A percentile compares a stretch with the other conserved stretches of the same genome.
phyloP scores from a whole-genome alignment of 2,113 vertebrate genomes.

The Dromaius novaehollandiae region DNA sequence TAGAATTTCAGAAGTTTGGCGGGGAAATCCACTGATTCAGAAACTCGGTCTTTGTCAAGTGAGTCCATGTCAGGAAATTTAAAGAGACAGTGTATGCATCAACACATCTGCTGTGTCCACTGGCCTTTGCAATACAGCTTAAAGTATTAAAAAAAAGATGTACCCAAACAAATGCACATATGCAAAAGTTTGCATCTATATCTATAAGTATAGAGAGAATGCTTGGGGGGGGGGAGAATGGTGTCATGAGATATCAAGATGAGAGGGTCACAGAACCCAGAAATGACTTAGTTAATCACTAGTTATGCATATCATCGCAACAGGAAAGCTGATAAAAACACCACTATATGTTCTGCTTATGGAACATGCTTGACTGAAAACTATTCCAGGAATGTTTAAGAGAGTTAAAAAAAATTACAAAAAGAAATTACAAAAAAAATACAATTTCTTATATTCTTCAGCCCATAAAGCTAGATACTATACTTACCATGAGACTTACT shows the following conservation, averaged over 20 bases:
- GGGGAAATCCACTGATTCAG: constrained; percentile 85
- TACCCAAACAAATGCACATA: rapidly evolving
- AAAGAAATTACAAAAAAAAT: background rate
- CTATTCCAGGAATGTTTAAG: background rate
- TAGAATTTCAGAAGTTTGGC: constrained; percentile 87
- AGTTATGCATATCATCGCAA: background rate
- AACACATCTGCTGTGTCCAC: background rate
- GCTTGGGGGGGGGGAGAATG: background rate
- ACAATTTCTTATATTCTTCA: background rate
- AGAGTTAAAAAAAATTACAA: background rate
- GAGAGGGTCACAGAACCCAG: background rate
- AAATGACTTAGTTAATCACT: background rate
- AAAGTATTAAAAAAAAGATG: background rate
- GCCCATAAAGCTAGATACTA: background rate
- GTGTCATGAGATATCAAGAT: background rate
- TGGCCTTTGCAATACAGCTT: background rate
- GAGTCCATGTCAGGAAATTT: constrained; percentile 22
- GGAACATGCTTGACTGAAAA: background rate
- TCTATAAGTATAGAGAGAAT: no score
- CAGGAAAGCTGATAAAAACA: background rate
- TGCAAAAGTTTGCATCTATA: no score
- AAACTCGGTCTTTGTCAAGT: constrained; percentile 68
- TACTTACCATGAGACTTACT: background rate
- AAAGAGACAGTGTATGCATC: constrained; percentile 50
- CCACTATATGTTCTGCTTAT: background rate